Conservation (phyloP, 2,797 vertebrate species). For the Rhinoraja longicauda region DNA sequence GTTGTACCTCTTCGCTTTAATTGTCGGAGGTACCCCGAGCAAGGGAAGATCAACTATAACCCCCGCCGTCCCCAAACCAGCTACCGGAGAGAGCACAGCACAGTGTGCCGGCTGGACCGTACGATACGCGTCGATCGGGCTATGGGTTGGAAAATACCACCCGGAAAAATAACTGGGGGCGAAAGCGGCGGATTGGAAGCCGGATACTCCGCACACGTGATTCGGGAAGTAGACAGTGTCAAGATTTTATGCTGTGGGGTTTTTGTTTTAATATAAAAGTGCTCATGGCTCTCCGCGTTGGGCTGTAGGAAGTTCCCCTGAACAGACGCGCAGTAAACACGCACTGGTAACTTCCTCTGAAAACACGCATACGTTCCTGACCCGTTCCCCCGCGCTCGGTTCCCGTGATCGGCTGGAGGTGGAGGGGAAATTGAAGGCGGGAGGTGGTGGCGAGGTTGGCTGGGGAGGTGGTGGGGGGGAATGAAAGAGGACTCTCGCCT, state of each 20-base stretch:
- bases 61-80: neutral
- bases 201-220: slow-evolving; percentile 14
- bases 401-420: neutral
- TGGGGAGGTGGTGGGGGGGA: neutral
- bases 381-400: neutral
- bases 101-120: neutral
- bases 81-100: neutral
- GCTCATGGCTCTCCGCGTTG: neutral
- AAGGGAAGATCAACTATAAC: neutral
- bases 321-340: neutral
- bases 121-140: neutral
- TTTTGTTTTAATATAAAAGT: neutral
- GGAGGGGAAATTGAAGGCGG: neutral
- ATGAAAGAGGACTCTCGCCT: neutral
- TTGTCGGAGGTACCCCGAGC: neutral
- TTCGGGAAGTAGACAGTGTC: neutral
- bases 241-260: neutral
- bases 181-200: neutral
- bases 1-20: neutral
- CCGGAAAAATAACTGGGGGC: no score
- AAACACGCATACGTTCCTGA: neutral
- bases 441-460: no score
- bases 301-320: neutral
- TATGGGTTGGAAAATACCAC: no score
- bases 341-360: neutral